Evolutionary conservation across 1,140 invertebrate species (phyloP).

Genomic region (Micrasema longulum): DNA sequence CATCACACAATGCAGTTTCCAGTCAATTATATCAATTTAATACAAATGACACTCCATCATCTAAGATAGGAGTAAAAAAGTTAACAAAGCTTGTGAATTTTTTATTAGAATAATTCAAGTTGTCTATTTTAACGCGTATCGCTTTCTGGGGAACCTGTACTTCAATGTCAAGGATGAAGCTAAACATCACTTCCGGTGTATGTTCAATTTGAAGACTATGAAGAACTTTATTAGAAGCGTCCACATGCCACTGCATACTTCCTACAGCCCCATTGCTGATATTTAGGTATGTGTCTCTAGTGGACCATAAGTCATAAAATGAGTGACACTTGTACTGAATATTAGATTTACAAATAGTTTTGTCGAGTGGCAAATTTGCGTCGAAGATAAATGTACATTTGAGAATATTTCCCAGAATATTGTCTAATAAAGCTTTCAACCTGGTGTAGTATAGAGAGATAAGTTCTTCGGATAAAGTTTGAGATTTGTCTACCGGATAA

Average conservation of each 20-base stretch:
- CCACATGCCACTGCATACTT: neutral
- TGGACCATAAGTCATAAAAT: conserved; percentile 13
- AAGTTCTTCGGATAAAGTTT: neutral
- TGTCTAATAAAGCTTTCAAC: neutral
- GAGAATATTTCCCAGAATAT: conserved; percentile 13
- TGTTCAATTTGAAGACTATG: conserved; percentile 5
- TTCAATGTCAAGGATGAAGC: neutral
- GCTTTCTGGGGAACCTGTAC: neutral
- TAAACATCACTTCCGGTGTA: neutral
- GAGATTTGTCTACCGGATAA: neutral
- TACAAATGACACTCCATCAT: conserved; percentile 13
- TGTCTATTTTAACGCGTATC: neutral
- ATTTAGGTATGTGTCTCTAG: neutral
- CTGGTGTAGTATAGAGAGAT: neutral
- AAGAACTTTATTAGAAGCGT: neutral
- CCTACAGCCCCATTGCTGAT: neutral
- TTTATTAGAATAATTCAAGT: neutral
- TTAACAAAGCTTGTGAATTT: neutral
- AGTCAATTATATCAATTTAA: neutral
- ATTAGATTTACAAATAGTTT: neutral
- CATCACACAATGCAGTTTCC: too few species aligned
- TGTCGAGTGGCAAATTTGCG: neutral
- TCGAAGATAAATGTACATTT: conserved; percentile 1
- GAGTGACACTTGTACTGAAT: neutral
- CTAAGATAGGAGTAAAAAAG: neutral